Evolutionary conservation across 2,888 invertebrate species (phyloP), one percentile per base, ranked within the genome.

Genomic region (Thyatira batis): DNA sequence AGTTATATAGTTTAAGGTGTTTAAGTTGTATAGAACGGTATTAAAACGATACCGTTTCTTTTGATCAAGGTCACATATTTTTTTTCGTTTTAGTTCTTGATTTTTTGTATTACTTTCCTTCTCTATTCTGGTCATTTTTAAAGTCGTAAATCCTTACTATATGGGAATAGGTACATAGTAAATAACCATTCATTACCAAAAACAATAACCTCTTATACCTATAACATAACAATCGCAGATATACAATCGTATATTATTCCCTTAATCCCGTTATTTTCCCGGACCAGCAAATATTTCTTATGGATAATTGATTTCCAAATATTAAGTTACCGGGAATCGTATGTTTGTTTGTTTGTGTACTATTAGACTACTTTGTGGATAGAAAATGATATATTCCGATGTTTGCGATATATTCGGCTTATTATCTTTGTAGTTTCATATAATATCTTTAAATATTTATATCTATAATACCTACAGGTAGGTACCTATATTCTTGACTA

Each of bases 281-380:
- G 63, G 57, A 58, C 71, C 71, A 70, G 74, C 79, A 81, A 85
- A 84, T 80, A 83, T 74, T 78, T 80, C 83, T 78, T 78, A 80
- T 74, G 75, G 85, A 83, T 87, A 88, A 89, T 86, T 86, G 87
- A 82, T 88, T 82, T 82, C 85, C 84, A 84, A 88, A 89, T 87
- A 89, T 89, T 85, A 82, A 84, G 85, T 87, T 87, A 86, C 86
- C 66, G 70, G 59, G 65, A 68, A 70, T 73, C 62, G 71, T 69
- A 76, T 74, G 79, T 75, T 70, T 76, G 75, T 74, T 75, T 76
- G 73, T 73, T 54, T 58, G 59, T 57, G 71, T 20, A 27, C 27
- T 48, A 48, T 48, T 27, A 28, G 64, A 69, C 67, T 71, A 69
- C 71, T 75, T 73, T 57, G 69, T 61, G 46, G 63, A 66, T 65